phyloP scores from a whole-genome alignment of 1,140 invertebrate species.

The Fopius arisanus region DNA sequence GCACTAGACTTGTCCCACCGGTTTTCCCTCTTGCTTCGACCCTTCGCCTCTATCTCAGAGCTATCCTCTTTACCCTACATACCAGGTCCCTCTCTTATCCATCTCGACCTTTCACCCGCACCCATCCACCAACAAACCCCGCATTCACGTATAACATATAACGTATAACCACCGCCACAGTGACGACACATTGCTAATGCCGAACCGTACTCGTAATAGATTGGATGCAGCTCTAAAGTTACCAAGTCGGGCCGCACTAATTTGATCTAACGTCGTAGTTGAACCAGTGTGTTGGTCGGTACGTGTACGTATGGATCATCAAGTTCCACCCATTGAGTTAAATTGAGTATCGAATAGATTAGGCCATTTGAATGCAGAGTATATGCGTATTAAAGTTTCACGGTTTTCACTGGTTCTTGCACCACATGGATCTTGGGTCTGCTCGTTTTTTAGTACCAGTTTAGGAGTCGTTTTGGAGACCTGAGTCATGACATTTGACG shows the following conservation, averaged over 20 bases:
- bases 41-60: conserved; percentile 11
- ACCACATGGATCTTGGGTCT: not conserved
- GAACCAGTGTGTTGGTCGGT: conserved; percentile 2
- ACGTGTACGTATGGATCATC: conserved; percentile 1
- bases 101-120: conserved; percentile 6
- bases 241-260: conserved; percentile 23
- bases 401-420: not conserved
- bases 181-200: conserved; percentile 58
- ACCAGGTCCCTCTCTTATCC: not conserved
- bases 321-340: conserved; percentile 5
- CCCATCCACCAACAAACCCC: not conserved
- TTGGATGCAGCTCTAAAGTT: conserved; percentile 51
- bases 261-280: conserved; percentile 18
- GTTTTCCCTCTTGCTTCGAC: conserved; percentile 8
- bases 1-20: not conserved
- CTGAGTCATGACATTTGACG: too few relatives aligned
- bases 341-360: conserved; percentile 13
- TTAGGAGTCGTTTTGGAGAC: too few relatives aligned
- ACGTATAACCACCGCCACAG: conserved; percentile 24
- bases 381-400: conserved; percentile 9
- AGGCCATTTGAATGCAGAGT: conserved; percentile 6
- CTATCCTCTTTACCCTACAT: conserved; percentile 7
- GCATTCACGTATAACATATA: not conserved
- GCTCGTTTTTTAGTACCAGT: too few relatives aligned
- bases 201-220: conserved; percentile 56